These are phyloP conservation scores for Sarcophaga peregrina DNA, from an alignment of 1,140 invertebrate species.

Conservation along the genomic window DNA sequence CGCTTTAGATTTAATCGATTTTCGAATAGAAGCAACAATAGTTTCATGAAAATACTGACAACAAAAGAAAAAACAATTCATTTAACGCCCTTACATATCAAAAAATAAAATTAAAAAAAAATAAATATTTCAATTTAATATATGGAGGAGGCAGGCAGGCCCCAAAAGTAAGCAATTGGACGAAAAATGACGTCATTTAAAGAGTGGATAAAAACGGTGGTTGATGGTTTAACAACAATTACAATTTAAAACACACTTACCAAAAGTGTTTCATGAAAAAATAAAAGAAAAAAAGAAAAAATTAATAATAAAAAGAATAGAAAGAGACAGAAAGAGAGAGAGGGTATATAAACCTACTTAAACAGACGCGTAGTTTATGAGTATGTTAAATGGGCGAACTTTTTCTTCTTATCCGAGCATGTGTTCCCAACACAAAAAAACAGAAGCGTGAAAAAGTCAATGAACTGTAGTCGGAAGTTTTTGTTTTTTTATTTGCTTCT, in stretches of 20 bases:
- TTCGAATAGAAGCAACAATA: not conserved
- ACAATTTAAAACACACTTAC: not conserved
- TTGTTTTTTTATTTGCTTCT: too few species aligned
- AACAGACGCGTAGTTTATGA: too few species aligned
- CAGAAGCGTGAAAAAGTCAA: too few species aligned
- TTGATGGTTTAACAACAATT: constrained; percentile 13
- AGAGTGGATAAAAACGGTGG: not conserved
- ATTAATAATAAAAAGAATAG: too few species aligned
- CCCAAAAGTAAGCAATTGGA: not conserved
- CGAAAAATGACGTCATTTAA: not conserved
- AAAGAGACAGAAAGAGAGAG: too few species aligned
- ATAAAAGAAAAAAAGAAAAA: too few species aligned
- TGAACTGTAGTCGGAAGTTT: too few species aligned
- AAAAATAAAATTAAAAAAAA: not conserved
- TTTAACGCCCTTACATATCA: constrained; percentile 1
- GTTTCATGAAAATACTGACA: not conserved
- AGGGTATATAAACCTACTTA: too few species aligned
- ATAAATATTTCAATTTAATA: not conserved
- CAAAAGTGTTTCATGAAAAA: too few species aligned
- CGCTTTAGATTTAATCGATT: constrained; percentile 17
- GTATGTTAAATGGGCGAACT: too few species aligned
- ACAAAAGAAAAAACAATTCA: not conserved
- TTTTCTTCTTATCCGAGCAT: too few species aligned
- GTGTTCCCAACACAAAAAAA: too few species aligned
- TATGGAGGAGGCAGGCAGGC: constrained; percentile 14